These are phyloP conservation scores for Anneissia japonica DNA, from an alignment of 35 echinoderm and acorn worm genomes.

Conservation along the genomic window DNA sequence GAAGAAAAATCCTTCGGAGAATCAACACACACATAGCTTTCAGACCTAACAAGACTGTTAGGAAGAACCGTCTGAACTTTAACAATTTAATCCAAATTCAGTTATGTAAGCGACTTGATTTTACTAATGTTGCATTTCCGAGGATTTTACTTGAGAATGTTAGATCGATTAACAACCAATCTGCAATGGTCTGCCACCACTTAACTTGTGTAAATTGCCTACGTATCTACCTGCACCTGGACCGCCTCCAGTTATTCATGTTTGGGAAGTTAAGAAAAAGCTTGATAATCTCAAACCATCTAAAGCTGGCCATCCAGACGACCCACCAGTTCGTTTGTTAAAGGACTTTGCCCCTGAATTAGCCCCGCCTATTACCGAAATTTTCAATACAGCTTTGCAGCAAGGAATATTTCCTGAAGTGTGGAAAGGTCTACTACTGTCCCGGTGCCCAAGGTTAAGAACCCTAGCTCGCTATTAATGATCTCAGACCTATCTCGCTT, in stretches of 20 bases:
- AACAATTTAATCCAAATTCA: too few relatives aligned
- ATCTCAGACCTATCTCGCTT: slow-evolving; percentile 37
- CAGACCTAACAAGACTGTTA: too few relatives aligned
- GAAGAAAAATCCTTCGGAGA: too few relatives aligned
- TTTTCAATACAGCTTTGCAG: slow-evolving; percentile 15
- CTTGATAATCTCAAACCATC: too few relatives aligned
- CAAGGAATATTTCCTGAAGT: slow-evolving; percentile 8
- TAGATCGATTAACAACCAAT: too few relatives aligned
- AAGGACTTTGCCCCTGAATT: slow-evolving; percentile 31
- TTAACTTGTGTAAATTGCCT: too few relatives aligned
- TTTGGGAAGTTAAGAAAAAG: neutral
- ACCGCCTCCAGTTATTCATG: slow-evolving; percentile 14
- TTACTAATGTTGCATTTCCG: too few relatives aligned
- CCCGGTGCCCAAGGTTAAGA: slow-evolving; percentile 28
- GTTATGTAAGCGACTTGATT: too few relatives aligned
- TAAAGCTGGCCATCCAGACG: slow-evolving; percentile 21
- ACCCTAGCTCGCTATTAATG: neutral
- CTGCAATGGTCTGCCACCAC: too few relatives aligned
- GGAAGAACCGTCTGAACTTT: too few relatives aligned
- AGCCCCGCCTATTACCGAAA: neutral
- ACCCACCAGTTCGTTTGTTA: neutral
- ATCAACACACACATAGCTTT: too few relatives aligned
- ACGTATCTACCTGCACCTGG: slow-evolving; percentile 10
- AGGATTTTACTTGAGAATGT: too few relatives aligned
- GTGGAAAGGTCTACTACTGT: slow-evolving; percentile 14